Percentiles rank a stretch among this genome's conserved stretches.
Evolutionary conservation across 1,140 invertebrate species (phyloP).

Genomic region (Lysiphlebus fabarum): DNA sequence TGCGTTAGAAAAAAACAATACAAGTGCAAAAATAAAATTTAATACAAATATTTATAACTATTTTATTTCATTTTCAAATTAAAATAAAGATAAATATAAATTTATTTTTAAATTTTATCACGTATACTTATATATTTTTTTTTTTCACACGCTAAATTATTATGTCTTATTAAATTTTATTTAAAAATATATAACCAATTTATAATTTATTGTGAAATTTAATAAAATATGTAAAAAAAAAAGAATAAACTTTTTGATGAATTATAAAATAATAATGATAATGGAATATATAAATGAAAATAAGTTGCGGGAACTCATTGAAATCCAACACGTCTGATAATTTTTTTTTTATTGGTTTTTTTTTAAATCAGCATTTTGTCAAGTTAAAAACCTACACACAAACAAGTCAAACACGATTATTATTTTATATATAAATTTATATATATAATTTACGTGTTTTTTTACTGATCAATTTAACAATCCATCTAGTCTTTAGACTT

Average conservation of each 20-base stretch:
- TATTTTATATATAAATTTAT: slow-evolving; percentile 1
- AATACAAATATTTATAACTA: no score
- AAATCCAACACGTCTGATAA: slow-evolving; percentile 15
- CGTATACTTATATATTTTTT: no score
- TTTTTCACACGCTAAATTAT: no score
- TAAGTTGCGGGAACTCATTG: slow-evolving; percentile 16
- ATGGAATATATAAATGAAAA: slow-evolving; percentile 6
- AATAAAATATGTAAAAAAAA: no score
- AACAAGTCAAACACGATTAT: not conserved
- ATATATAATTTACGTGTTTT: not conserved
- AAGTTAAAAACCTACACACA: no score
- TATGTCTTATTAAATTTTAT: no score
- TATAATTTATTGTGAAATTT: no score
- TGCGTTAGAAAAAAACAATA: not conserved
- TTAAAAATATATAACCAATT: no score
- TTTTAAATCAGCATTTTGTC: slow-evolving; percentile 4
- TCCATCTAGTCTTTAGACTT: not conserved
- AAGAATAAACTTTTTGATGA: not conserved
- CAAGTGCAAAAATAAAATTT: not conserved
- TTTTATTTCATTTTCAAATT: no score
- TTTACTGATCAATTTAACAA: not conserved
- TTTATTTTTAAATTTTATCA: no score
- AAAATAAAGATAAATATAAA: no score
- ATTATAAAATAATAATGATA: not conserved
- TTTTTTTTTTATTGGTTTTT: not conserved